A percentile compares a stretch with the other conserved stretches of the same genome.
Evolutionary conservation across 2,888 invertebrate species (phyloP).

Genomic region (Sphaerophoria taeniata): DNA sequence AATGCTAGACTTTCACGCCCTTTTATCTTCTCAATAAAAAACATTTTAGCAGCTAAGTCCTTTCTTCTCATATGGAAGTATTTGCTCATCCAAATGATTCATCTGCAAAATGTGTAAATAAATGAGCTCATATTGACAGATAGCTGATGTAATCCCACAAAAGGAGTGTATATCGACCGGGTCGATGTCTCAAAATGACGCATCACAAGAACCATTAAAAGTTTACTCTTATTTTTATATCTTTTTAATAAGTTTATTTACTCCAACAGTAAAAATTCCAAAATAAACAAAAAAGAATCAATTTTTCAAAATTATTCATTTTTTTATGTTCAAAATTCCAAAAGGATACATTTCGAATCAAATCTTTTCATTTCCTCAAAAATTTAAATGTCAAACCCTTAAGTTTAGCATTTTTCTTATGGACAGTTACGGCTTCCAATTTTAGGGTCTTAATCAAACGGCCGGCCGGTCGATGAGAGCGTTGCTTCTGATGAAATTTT

Average conservation of each 20-base stretch:
- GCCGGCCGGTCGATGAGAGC: no score
- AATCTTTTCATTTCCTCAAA: no score
- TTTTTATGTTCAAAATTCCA: no score
- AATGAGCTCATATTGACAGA: slow-evolving; percentile 28
- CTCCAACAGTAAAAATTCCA: not conserved
- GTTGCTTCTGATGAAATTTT: no score
- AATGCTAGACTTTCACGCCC: not conserved
- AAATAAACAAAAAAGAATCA: not conserved
- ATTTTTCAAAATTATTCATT: no score
- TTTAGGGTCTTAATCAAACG: no score
- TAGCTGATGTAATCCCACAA: slow-evolving; percentile 32
- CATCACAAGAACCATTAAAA: not conserved
- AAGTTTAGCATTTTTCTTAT: no score
- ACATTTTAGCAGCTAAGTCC: not conserved
- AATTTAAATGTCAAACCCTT: no score
- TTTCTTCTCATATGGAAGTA: not conserved
- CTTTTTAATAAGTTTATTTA: not conserved
- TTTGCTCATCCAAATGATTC: slow-evolving; percentile 7
- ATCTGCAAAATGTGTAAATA: slow-evolving; percentile 2
- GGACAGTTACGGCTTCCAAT: no score
- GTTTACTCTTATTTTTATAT: not conserved
- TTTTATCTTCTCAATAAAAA: not conserved
- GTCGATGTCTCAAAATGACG: slow-evolving; percentile 6
- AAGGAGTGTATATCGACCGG: slow-evolving; percentile 6
- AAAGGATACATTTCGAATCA: no score